phyloP scores from a whole-genome alignment of 2,113 vertebrate species.

The Chinchilla lanigera region DNA sequence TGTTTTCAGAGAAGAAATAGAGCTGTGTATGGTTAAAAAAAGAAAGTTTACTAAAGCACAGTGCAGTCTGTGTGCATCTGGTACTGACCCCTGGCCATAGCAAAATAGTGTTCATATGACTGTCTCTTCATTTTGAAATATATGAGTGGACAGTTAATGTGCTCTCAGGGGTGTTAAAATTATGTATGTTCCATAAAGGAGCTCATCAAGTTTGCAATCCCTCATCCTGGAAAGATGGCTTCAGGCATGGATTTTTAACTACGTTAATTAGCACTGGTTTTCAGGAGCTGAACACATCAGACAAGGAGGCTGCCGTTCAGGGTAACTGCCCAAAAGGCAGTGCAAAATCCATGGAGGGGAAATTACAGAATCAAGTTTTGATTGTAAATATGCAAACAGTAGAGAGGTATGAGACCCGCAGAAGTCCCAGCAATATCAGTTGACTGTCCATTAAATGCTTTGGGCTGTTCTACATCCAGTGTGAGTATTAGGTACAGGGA shows the following conservation, averaged over 20 bases:
- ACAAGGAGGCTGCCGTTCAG: constrained; percentile 67
- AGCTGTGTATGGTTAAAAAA: constrained; percentile 67
- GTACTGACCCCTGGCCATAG: constrained; percentile 79
- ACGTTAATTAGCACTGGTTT: constrained; percentile 84
- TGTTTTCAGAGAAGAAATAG: constrained; percentile 80
- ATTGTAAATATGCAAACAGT: constrained; percentile 52
- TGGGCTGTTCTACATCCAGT: not conserved
- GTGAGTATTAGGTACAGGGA: not conserved
- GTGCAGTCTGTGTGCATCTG: constrained; percentile 69
- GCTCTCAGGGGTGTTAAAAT: constrained; percentile 82
- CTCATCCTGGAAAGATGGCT: constrained; percentile 84
- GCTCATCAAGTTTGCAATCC: constrained; percentile 82
- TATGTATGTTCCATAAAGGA: constrained; percentile 82
- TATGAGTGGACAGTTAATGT: constrained; percentile 84
- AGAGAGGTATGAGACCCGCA: not conserved
- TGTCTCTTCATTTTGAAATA: constrained; percentile 79
- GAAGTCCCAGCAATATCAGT: not conserved
- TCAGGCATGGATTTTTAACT: constrained; percentile 81
- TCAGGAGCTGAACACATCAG: constrained; percentile 73
- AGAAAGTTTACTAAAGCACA: constrained; percentile 70
- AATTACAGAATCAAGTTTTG: constrained; percentile 60
- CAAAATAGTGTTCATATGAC: constrained; percentile 77
- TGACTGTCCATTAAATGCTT: not conserved
- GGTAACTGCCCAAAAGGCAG: constrained; percentile 78
- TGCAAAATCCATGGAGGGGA: constrained; percentile 71